Base-by-base conservation (phyloP, 2,797 vertebrate species). In the Tapera naevia region DNA sequence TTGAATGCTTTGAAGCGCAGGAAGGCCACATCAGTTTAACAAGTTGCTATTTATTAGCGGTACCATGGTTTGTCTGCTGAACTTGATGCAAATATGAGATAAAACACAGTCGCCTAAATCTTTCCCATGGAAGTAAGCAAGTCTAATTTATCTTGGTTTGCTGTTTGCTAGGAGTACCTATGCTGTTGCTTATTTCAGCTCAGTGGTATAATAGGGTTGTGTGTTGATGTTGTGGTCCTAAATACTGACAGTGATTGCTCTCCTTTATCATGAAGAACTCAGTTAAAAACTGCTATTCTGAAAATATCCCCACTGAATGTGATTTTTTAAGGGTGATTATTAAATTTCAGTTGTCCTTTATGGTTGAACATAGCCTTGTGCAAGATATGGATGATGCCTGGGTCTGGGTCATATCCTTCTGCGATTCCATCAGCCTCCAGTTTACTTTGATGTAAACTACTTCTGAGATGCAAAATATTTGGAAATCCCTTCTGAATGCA, bases 201-300 rank as follows among this genome's bases (percentile, higher is more conserved):
- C 58, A 15, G 3, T 10, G 45, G 28, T 8, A 8, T 22, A 13
- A 50, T 67, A 43, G 61, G 28, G 22, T 30, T 54, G 24, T 22
- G 5, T 1, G 0, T 57, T 1, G 0, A 64, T 39, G 39, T 41
- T 1, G 0, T 1, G 0, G 1, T 56, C 70, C 60, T 46, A 19
- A 76, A 25, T 9, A 7, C 43, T 5, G 61, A 14, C 62, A 37
- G 30, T 1, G 0, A 3, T 35, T 3, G 0, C 53, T 61, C n/a
- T 50, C 2, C 0, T 39, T 62, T 70, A 57, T 39, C 16, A 4
- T 2, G 3, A 57, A 39, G 39, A 80, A 11, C 48, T 71, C 25
- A 5, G 3, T 5, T 54, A 45, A 5, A 51, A 86, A 18, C 23
- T 25, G 13, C 5, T 43, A 1, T 71, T 39, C 56, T 41, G 32